Evolutionary conservation across 2,888 invertebrate genomes (phyloP).

Genomic region (Drosophila parthenogenetica): DNA sequence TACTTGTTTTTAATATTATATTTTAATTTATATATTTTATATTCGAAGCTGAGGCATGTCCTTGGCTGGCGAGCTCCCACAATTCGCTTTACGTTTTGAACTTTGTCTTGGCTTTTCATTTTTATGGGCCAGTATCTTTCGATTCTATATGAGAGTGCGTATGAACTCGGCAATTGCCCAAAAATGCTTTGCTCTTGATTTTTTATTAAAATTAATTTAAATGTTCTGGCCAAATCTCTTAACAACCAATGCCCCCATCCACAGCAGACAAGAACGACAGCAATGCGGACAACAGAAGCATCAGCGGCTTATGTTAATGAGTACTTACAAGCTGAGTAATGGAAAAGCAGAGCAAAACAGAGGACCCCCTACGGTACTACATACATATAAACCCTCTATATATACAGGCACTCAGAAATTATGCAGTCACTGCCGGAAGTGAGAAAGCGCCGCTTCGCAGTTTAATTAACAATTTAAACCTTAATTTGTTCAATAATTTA

Average conservation of each 20-base stretch:
- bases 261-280: conserved; percentile 2
- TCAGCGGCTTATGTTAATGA: conserved; percentile 73
- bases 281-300: conserved; percentile 24
- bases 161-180: conserved; percentile 30
- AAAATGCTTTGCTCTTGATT: conserved; percentile 47
- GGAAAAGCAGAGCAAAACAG: conserved; percentile 34
- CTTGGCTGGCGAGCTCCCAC: conserved; percentile 13
- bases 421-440: neutral
- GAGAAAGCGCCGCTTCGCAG: conserved; percentile 23
- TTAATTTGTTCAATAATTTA: conserved; percentile 73
- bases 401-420: conserved; percentile 1
- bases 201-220: conserved; percentile 77
- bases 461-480: conserved; percentile 79
- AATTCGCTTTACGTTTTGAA: conserved; percentile 12
- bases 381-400: neutral
- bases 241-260: conserved; percentile 3
- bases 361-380: neutral
- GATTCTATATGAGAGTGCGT: conserved; percentile 37
- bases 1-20: conserved; percentile 72
- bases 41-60: conserved; percentile 58
- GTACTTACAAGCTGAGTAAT: conserved; percentile 68
- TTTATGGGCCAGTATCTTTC: conserved; percentile 64
- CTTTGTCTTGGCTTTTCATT: conserved; percentile 40
- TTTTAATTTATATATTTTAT: conserved; percentile 80
- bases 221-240: conserved; percentile 46